These are phyloP conservation scores for Synanthedon vespiformis DNA, from an alignment of 2,888 invertebrate genomes.

Conservation along the genomic window DNA sequence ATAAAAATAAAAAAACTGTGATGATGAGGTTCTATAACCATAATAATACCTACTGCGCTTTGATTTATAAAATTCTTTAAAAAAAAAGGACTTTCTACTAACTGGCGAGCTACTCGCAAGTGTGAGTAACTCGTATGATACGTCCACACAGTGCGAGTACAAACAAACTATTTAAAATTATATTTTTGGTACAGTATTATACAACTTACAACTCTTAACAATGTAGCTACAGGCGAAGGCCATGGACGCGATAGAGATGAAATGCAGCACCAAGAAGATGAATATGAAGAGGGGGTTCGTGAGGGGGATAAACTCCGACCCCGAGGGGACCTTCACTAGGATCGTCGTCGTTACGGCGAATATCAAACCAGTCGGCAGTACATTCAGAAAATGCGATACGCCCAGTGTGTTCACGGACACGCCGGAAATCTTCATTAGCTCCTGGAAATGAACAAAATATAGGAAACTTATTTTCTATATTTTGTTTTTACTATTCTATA, in stretches of 20 bases:
- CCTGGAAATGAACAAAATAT: conserved; percentile 60
- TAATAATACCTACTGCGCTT: no score
- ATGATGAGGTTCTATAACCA: no score
- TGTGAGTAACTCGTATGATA: no score
- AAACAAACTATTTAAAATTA: no score
- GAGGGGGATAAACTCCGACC: conserved; percentile 58
- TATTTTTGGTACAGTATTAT: neutral
- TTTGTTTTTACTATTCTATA: neutral
- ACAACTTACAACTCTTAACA: conserved; percentile 70
- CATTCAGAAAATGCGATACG: conserved; percentile 77
- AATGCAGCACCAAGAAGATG: conserved; percentile 72
- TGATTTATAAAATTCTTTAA: no score
- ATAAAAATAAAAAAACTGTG: no score
- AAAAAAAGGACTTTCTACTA: no score
- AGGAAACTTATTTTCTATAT: neutral
- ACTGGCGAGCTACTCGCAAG: no score
- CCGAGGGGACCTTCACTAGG: conserved; percentile 32
- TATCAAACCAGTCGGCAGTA: conserved; percentile 65
- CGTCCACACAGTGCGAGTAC: no score
- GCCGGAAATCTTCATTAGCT: conserved; percentile 84
- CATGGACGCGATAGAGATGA: conserved; percentile 69
- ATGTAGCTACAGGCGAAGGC: conserved; percentile 74
- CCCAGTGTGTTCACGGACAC: conserved; percentile 74
- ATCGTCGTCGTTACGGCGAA: conserved; percentile 48
- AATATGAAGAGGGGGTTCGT: conserved; percentile 66